A percentile compares a stretch with the other conserved stretches of the same genome.
These are phyloP conservation scores for Nycteola revayana DNA, from an alignment of 2,888 invertebrate species.

Conservation along the genomic window DNA sequence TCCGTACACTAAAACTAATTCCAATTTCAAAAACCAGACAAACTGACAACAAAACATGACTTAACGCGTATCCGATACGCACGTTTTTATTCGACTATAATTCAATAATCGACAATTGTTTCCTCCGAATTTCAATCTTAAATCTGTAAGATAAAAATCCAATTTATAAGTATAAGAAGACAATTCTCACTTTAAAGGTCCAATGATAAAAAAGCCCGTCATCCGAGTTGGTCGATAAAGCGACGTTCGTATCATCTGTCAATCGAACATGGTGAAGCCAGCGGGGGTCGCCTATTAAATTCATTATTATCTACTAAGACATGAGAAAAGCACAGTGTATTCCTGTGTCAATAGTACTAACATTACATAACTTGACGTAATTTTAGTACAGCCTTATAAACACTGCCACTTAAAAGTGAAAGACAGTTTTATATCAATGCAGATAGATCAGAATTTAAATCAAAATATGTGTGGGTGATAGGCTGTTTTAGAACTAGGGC, in stretches of 20 bases:
- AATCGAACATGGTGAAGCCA: constrained; percentile 67
- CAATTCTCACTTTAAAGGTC: constrained; percentile 70
- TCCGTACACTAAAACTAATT: too few relatives aligned
- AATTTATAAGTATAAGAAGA: constrained; percentile 60
- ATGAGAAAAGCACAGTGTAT: constrained; percentile 19
- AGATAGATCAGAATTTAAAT: too few relatives aligned
- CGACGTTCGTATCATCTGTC: constrained; percentile 66
- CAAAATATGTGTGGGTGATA: too few relatives aligned
- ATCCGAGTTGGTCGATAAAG: constrained; percentile 49
- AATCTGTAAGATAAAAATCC: constrained; percentile 60
- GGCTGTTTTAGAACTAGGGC: too few relatives aligned
- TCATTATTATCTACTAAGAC: constrained; percentile 39
- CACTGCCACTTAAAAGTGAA: too few relatives aligned
- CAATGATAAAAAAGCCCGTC: constrained; percentile 53
- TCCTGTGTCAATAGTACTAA: constrained; percentile 4
- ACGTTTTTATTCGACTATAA: too few relatives aligned
- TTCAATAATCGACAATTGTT: constrained; percentile 8
- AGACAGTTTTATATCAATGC: too few relatives aligned
- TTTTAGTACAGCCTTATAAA: too few relatives aligned
- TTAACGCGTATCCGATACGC: too few relatives aligned
- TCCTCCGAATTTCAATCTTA: constrained; percentile 39
- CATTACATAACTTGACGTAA: too few relatives aligned
- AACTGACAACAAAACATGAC: too few relatives aligned
- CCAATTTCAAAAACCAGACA: too few relatives aligned
- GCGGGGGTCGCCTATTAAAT: constrained; percentile 69